Evolutionary conservation across 2,888 invertebrate genomes (phyloP), one percentile per base, ranked within the genome.

Genomic region (Congeria kusceri): DNA sequence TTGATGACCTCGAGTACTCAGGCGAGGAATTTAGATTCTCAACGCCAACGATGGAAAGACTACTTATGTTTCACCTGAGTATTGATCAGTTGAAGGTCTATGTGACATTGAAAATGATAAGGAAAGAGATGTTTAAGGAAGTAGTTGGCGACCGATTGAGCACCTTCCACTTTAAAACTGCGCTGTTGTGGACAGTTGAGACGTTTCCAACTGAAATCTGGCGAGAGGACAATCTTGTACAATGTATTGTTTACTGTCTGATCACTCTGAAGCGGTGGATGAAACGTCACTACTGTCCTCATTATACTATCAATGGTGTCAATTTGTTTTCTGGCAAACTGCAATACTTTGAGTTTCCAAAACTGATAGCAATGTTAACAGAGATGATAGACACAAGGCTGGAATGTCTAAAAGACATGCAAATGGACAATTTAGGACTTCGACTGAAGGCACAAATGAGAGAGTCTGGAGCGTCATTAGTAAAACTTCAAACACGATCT

Each of bases 21-120:
- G 39, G 39, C 39, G 4, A 39, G 18, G 53, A 53, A 53, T 53
- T 20, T 20, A 53, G 53, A 25, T 53, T 53, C 53, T 53, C 53
- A 13, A 53, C 53, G 1, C 53, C 53, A 53, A 20, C 20, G n/a
- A 53, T 53, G 13, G 53, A 53, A 53, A 53, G 53, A 53, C 53
- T 53, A 20, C 18, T 53, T 9, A 5, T 53, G 53, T 53, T 49
- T 53, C n/a, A 53, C 53, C 2, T 53, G 53, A 18, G 11, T 9
- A 53, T 25, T 53, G 53, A n/a, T 53, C 53, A 53, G 18, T 20
- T 53, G 9, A 53, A 53, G 53, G 25, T 25, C 11, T 53, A 53
- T 53, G 53, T 53, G 53, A 23, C 25, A 11, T n/a, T 53, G 23
- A n/a, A 53, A 53, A 53, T 53, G 25, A 53, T 53, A 9, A 20